Evolutionary conservation across 2,888 invertebrate species (phyloP), one percentile per base, ranked within the genome.

Genomic region (Lydus trimaculatus): DNA sequence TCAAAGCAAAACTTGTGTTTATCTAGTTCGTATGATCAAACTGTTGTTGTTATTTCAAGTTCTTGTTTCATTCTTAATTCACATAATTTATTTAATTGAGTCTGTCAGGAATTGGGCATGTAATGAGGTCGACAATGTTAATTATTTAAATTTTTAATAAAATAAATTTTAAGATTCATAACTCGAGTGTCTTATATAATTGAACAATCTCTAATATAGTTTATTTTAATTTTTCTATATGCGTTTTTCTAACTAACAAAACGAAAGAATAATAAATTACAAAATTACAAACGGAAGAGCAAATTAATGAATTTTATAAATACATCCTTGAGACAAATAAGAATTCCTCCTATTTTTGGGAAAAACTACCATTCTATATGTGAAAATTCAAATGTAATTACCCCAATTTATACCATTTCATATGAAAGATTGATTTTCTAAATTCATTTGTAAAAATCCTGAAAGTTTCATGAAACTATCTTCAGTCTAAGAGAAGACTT

Each of bases 261-360:
- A 36, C 13, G 43, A 43, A 28, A 56, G 15, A 28, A 15, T 6
- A 61, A 56, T 39, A 59, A 69, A 65, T 69, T 43, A 60, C 25
- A 66, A 66, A 68, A 69, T 69, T 60, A 56, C 52, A 43, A 56
- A 65, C 65, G 69, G 69, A 69, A 65, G 65, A 63, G 63, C 58
- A 56, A 56, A 63, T 56, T 66, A 63, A 69, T 31, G 17, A 65
- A 61, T 61, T 65, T 65, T 43, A 61, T 61, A 31, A n/a, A 31
- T 68, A 23, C 31, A 68, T 36, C 68, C 68, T 68, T 68, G 64
- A 31, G 17, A 56, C 20, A 3, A 20, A 9, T 23, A 43, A 43
- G n/a, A 43, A 17, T 17, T 28, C 15, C 36, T 43, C 3, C 11
- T 1, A 2, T 17, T 43, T 17, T 0, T 13, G 13, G 4, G 36